Conservation (phyloP, 2,888 invertebrate genomes). For the Drosophila sordidula region DNA sequence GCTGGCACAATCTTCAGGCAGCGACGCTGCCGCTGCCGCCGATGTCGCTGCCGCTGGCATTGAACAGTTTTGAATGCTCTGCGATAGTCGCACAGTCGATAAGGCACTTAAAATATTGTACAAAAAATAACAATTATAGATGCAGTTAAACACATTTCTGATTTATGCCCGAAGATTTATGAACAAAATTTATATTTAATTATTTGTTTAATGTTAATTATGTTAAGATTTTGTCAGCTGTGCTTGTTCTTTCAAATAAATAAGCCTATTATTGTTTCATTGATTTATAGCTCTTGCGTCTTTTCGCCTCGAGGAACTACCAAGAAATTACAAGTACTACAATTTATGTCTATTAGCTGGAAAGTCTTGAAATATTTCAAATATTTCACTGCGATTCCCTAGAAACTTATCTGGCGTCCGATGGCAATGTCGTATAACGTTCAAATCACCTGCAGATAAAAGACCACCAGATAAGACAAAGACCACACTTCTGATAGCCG, state of each 20-base stretch:
- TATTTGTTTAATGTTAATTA: slow-evolving; percentile 69
- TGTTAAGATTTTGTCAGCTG: slow-evolving; percentile 46
- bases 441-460: slow-evolving; percentile 20
- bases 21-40: slow-evolving; percentile 9
- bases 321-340: not conserved
- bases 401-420: slow-evolving; percentile 26
- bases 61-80: slow-evolving; percentile 37
- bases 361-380: slow-evolving; percentile 4
- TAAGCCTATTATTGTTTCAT: slow-evolving; percentile 41
- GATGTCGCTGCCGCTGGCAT: slow-evolving; percentile 26
- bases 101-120: slow-evolving; percentile 54
- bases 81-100: slow-evolving; percentile 41
- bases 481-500: slow-evolving; percentile 30
- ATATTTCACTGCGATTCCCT: slow-evolving; percentile 8
- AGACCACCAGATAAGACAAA: slow-evolving; percentile 45
- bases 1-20: slow-evolving; percentile 66
- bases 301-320: not conserved
- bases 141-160: slow-evolving; percentile 22
- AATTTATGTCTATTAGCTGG: not conserved
- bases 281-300: slow-evolving; percentile 48
- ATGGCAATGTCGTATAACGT: slow-evolving; percentile 22
- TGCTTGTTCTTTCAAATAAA: slow-evolving; percentile 55
- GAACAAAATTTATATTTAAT: slow-evolving; percentile 50
- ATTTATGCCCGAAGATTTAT: slow-evolving; percentile 60
- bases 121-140: slow-evolving; percentile 13